These are phyloP conservation scores for Hydroisotoma schaefferi DNA, from an alignment of 2,888 invertebrate genomes.

Conservation along the genomic window DNA sequence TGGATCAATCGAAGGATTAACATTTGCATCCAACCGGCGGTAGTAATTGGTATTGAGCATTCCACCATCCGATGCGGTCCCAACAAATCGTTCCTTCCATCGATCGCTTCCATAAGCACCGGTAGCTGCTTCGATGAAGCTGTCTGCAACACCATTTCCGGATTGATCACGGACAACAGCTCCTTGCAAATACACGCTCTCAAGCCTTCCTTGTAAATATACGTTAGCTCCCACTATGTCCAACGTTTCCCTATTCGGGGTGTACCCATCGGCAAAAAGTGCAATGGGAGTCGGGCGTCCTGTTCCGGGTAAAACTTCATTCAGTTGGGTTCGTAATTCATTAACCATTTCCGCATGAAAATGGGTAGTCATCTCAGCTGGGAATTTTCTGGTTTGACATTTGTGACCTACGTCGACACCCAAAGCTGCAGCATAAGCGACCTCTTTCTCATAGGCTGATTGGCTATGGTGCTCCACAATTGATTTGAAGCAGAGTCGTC, in stretches of 20 bases:
- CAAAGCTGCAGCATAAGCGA: neutral
- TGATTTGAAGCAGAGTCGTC: neutral
- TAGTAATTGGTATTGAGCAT: neutral
- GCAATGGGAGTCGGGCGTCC: neutral
- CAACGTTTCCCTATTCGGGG: constrained; percentile 1
- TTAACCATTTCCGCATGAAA: neutral
- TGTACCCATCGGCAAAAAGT: neutral
- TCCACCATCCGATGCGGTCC: neutral
- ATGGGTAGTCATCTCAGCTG: neutral
- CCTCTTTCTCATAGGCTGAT: neutral
- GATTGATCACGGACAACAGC: constrained; percentile 8
- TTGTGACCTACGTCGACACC: constrained; percentile 11
- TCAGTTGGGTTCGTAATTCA: neutral
- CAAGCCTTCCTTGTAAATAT: neutral
- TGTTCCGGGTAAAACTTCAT: neutral
- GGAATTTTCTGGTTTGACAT: neutral
- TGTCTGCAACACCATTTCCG: constrained; percentile 6
- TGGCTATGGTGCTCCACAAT: neutral
- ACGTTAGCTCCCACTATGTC: constrained; percentile 6
- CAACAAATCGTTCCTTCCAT: neutral
- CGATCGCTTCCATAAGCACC: neutral
- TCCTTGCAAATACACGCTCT: neutral
- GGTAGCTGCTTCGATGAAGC: neutral
- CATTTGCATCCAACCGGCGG: neutral
- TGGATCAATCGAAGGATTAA: no score